These are phyloP conservation scores for Coelinius sp. DNA, from an alignment of 2,888 invertebrate species.

Conservation along the genomic window DNA sequence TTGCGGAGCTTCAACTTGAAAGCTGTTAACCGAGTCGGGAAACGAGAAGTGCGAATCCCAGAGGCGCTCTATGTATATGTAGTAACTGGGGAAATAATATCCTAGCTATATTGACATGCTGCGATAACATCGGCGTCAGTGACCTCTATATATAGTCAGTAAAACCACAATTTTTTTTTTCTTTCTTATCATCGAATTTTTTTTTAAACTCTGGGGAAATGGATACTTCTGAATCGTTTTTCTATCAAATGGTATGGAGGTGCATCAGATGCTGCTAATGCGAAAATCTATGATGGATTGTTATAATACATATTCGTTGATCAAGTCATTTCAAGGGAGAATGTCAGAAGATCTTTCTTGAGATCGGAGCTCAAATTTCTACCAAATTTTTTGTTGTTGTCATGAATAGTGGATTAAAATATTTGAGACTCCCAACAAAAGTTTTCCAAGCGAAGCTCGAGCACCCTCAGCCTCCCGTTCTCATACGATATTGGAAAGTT, in stretches of 20 bases:
- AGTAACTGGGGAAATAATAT: conserved; percentile 25
- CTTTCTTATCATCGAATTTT: neutral
- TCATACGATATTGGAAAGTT: conserved; percentile 28
- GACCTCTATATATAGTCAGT: conserved; percentile 18
- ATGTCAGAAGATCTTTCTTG: no score
- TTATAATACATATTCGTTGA: no score
- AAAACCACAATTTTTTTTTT: conserved; percentile 2
- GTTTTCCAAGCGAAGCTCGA: neutral
- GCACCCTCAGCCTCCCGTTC: neutral
- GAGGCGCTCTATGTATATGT: neutral
- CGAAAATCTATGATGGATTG: neutral
- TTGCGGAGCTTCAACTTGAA: conserved; percentile 24
- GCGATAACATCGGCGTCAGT: conserved; percentile 21
- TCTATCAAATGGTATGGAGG: neutral
- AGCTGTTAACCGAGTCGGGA: conserved; percentile 29
- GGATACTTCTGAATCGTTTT: no score
- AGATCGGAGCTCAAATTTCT: neutral
- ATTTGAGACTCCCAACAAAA: neutral
- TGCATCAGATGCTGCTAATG: neutral
- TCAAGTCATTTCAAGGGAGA: no score
- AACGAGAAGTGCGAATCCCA: conserved; percentile 8
- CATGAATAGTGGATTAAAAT: neutral
- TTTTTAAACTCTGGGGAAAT: conserved; percentile 4
- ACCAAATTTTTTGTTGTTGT: neutral
- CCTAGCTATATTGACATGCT: conserved; percentile 8